Evolutionary conservation across 2,888 invertebrate species (phyloP), one percentile per base, ranked within the genome.

Genomic region (Dynastes hyllus): DNA sequence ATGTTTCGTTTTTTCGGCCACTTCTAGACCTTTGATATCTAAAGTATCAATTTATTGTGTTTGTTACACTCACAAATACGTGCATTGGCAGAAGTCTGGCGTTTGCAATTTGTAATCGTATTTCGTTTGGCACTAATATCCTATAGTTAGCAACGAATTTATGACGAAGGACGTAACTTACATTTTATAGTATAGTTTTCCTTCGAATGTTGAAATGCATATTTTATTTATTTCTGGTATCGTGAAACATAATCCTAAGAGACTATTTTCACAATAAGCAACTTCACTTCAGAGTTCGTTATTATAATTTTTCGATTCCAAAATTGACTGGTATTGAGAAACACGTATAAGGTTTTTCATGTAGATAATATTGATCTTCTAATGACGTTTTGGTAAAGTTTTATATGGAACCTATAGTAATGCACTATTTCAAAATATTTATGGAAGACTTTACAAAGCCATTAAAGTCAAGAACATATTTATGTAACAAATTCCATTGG

Each of bases 41-140:
- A 67, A 67, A 67, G 22, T 58, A 58, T 22, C 55, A 4, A 58
- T 58, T 58, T 22, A 58, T 27, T 22, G 22, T 58, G 22, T 22
- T 58, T 58, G 37, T 70, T 55, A 53, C 53, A n/a, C 32, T 70
- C 9, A 29, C 13, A 22, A 1, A 1, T 22, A 8, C 32, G 50
- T 53, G 29, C 53, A 53, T 70, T 70, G 70, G 70, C 70, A 70
- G 53, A 70, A 32, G 32, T 37, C 6, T 32, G 16, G 16, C 32
- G 11, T n/a, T 40, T 55, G n/a, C 37, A 58, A 55, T 58, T 37
- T 73, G 40, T 37, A 40, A 40, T 53, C 29, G 9, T 22, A 40
- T 40, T 37, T 58, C 37, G 40, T 73, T 73, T 73, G 40, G 58
- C 58, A 73, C 22, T 73, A 61, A 58, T 73, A 73, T 58, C 16